Evolutionary conservation across 2,797 vertebrate genomes (phyloP), one percentile per base, ranked within the genome.

Genomic region (Coregonus ussuriensis): DNA sequence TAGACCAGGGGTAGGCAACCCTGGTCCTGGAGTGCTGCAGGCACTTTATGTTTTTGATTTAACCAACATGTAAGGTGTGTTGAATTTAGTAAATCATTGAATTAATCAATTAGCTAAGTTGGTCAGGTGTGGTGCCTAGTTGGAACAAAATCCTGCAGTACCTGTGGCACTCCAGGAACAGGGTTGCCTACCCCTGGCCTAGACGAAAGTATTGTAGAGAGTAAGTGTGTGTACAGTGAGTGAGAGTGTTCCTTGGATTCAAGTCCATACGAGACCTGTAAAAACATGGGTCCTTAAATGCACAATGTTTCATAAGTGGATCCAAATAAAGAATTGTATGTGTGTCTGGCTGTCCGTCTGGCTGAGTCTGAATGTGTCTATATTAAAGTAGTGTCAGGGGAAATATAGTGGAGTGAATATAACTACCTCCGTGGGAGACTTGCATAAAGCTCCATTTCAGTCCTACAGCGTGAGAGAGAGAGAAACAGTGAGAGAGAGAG

Each of bases 361-460:
- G 56, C 74, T 59, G 70, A 33, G 52, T 52, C 21, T 74, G 37
- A 70, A 78, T 79, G 73, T 81, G 79, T 81, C 75, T 67, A 11
- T 62, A 15, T 62, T 75, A 51, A 47, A 70, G 67, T 25, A 25
- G 82, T 80, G 81, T 82, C 86, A 59, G 82, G 88, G 85, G 78
- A 90, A 81, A 91, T 79, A 89, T 90, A 87, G 83, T 78, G 91
- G 84, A 89, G 87, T 86, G 91, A 89, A 89, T 91, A 89, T 89
- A 92, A 92, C 93, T 95, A 95, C 94, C 94, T 95, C 93, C 94
- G 93, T 88, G 94, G 94, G 90, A 95, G 94, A 94, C 94, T 95
- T 91, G 94, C 93, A 94, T 95, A 95, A 91, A 95, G 93, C 94
- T 95, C 94, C 94, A 95, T 94, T 92, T 95, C 94, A 91, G 94